Evolutionary conservation across 2,113 vertebrate genomes (phyloP).

Genomic region (Gobiocypris rarus): DNA sequence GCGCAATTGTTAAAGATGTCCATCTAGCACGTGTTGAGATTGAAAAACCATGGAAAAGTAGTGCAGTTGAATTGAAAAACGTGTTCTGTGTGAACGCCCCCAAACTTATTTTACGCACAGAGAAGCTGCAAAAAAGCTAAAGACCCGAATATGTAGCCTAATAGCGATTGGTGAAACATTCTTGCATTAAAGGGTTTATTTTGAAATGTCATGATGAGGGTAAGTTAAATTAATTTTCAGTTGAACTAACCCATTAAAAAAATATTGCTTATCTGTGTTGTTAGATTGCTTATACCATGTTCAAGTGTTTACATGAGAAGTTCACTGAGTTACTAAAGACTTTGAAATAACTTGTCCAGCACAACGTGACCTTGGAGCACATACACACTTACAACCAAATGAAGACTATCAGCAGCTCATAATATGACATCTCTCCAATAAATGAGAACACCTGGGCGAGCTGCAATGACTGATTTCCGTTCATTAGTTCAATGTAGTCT

Average conservation of each 20-base stretch:
- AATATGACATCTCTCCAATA: slow-evolving; percentile 56
- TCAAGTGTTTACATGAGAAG: slow-evolving; percentile 21
- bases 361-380: slow-evolving; percentile 49
- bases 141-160: no score
- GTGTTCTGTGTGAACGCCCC: no score
- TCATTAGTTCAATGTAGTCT: slow-evolving; percentile 44
- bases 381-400: slow-evolving; percentile 46
- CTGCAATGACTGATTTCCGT: slow-evolving; percentile 46
- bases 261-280: background rate
- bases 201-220: background rate
- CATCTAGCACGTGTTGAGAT: no score
- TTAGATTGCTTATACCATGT: background rate
- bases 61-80: no score
- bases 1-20: no score
- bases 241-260: background rate
- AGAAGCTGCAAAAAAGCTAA: no score
- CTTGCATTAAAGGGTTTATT: background rate
- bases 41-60: no score
- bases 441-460: slow-evolving; percentile 49
- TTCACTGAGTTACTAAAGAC: slow-evolving; percentile 28
- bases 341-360: slow-evolving; percentile 27
- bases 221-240: background rate
- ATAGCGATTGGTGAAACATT: no score
- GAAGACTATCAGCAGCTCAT: slow-evolving; percentile 51
- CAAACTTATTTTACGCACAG: no score